Percentiles rank a stretch among this genome's conserved stretches.
Conservation (phyloP, 2,888 invertebrate genomes). For the Endomychus coccineus region DNA sequence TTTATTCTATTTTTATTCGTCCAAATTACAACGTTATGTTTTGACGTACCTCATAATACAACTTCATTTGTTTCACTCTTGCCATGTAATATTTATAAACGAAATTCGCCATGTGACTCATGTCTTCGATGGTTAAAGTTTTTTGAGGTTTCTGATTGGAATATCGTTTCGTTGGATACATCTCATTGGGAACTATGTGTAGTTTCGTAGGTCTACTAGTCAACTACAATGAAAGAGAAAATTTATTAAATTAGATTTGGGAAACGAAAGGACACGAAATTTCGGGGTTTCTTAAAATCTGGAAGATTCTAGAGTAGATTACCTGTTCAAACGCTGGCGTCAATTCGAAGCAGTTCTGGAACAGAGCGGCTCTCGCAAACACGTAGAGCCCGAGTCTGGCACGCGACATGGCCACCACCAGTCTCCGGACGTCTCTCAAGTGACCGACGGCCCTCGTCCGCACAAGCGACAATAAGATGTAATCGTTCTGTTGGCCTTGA, state of each 20-base stretch:
- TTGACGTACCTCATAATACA: conserved; percentile 43
- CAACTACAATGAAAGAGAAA: no score
- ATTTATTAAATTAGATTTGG: neutral
- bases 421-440: conserved; percentile 88
- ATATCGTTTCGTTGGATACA: conserved; percentile 63
- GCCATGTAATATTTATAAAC: conserved; percentile 88
- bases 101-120: conserved; percentile 92
- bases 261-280: neutral
- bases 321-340: conserved; percentile 93
- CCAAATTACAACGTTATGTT: no score
- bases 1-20: conserved; percentile 10
- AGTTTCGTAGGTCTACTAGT: conserved; percentile 74
- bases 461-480: conserved; percentile 91
- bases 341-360: conserved; percentile 94
- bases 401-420: conserved; percentile 97
- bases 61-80: conserved; percentile 59
- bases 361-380: conserved; percentile 86
- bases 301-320: conserved; percentile 18
- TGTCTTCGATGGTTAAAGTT: conserved; percentile 64
- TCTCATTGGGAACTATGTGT: conserved; percentile 72
- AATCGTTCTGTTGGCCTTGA: conserved; percentile 99
- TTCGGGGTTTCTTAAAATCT: neutral
- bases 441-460: conserved; percentile 97
- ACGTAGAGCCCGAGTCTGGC: conserved; percentile 94
- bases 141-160: conserved; percentile 41